A percentile compares a stretch with the other conserved stretches of the same genome.
Conservation (phyloP, 2,797 vertebrate species). For the Hylomyscus alleni region DNA sequence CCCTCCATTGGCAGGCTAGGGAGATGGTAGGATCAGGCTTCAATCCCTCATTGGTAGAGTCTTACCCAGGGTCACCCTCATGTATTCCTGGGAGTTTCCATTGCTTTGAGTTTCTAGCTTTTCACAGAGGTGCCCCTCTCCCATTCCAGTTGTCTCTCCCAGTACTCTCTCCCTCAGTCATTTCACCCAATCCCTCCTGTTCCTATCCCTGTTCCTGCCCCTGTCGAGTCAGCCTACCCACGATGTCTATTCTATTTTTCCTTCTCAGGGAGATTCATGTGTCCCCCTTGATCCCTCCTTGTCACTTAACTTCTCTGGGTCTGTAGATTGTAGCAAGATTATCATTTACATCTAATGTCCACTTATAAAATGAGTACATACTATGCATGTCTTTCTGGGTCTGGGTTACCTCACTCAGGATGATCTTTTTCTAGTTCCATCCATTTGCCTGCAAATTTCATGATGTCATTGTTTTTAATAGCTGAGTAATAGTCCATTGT, state of each 20-base stretch:
- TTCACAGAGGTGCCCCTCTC: background rate
- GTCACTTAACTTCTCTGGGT: background rate
- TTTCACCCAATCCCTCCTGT: background rate
- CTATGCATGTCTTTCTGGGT: background rate
- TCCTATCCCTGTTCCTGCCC: background rate
- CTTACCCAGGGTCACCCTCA: background rate
- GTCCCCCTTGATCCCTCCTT: background rate
- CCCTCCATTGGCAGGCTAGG: background rate
- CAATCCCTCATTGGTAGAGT: background rate
- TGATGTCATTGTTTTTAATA: background rate
- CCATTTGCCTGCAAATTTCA: background rate
- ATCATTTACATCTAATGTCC: background rate
- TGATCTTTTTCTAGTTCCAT: background rate
- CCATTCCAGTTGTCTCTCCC: background rate
- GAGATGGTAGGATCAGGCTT: background rate
- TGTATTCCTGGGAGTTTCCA: background rate
- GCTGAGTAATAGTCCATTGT: background rate
- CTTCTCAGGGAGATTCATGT: background rate
- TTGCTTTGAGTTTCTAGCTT: background rate
- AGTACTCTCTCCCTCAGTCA: background rate
- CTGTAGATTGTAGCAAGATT: background rate
- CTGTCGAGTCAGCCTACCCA: background rate
- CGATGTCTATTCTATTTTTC: too few species aligned
- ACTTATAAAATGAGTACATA: background rate
- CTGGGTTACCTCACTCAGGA: background rate